These are phyloP conservation scores for Tachysurus fulvidraco DNA, from an alignment of 2,113 vertebrate species.

Conservation along the genomic window DNA sequence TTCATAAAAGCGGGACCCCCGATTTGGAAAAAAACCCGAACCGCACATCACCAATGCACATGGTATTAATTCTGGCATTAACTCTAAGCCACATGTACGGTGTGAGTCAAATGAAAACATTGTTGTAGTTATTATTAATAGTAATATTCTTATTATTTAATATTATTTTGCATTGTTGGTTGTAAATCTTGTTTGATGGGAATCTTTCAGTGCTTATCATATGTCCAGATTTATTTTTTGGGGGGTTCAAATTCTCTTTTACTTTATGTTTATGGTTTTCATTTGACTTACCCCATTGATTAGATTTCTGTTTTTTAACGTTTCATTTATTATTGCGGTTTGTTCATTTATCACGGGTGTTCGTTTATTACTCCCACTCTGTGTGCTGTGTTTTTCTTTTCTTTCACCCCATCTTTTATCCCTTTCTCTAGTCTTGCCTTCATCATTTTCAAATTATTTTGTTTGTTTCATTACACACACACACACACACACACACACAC, in stretches of 20 bases:
- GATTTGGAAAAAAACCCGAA: no score
- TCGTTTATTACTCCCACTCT: neutral
- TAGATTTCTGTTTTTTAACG: neutral
- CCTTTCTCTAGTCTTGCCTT: slow-evolving; percentile 1
- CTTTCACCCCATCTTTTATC: neutral
- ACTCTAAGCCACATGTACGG: neutral
- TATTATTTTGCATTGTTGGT: neutral
- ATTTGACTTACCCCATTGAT: neutral
- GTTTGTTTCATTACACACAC: slow-evolving; percentile 31
- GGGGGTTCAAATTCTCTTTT: neutral
- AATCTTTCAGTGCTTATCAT: neutral
- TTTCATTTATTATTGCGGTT: slow-evolving; percentile 15
- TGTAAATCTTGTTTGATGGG: neutral
- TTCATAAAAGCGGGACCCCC: no score
- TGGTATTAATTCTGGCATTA: no score
- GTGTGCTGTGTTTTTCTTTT: neutral
- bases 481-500: slow-evolving; percentile 33
- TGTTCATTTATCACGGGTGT: neutral
- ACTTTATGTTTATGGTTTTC: neutral
- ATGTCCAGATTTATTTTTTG: neutral
- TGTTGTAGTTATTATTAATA: neutral
- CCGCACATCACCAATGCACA: no score
- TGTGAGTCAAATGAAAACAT: neutral
- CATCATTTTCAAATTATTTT: slow-evolving; percentile 29
- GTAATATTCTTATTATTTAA: no score